These are phyloP conservation scores for Pelvicachromis taeniatus DNA, from an alignment of 2,113 vertebrate genomes.

Conservation along the genomic window DNA sequence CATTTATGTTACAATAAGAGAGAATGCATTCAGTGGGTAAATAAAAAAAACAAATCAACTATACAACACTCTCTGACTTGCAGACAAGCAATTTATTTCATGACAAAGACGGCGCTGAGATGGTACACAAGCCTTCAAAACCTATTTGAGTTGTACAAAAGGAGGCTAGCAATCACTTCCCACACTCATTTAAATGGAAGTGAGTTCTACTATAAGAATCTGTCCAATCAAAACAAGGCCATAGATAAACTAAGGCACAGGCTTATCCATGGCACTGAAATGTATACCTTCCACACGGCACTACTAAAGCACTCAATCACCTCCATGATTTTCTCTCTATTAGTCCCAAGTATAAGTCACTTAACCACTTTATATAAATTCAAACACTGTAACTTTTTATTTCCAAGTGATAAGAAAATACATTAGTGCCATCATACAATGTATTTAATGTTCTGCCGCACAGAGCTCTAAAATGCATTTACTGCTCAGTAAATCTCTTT, in stretches of 20 bases:
- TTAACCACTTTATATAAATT: background rate
- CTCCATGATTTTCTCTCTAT: background rate
- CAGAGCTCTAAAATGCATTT: conserved; percentile 37
- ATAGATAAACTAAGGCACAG: background rate
- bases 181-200: background rate
- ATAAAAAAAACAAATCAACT: background rate
- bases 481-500: conserved; percentile 54
- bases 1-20: background rate
- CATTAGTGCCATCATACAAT: conserved; percentile 2
- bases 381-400: conserved; percentile 13
- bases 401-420: conserved; percentile 30
- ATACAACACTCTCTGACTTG: background rate
- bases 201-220: background rate
- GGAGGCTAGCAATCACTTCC: background rate
- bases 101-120: background rate
- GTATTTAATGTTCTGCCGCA: conserved; percentile 21
- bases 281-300: background rate
- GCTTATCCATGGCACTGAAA: background rate
- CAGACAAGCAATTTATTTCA: background rate
- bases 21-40: background rate
- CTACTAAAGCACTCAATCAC: background rate
- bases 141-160: background rate
- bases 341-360: background rate
- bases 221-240: background rate
- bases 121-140: background rate